Percentiles rank a stretch among this genome's conserved stretches.
Evolutionary conservation across 2,113 vertebrate species (phyloP).

Genomic region (Heloderma charlesbogerti): DNA sequence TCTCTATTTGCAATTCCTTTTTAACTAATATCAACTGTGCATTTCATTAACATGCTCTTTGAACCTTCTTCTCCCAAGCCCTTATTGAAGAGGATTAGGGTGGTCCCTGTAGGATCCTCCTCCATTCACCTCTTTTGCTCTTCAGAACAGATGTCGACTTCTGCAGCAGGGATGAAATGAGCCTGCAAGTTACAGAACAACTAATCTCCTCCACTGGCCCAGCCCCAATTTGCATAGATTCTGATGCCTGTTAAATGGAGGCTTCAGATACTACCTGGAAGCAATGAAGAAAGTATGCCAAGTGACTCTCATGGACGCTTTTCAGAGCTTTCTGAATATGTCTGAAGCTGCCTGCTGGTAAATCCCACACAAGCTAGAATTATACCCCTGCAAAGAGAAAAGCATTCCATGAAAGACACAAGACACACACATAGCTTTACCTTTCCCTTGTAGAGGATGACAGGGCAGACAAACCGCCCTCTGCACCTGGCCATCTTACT

Average conservation of each 20-base stretch:
- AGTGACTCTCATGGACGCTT: neutral
- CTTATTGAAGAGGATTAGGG: slow-evolving; percentile 17
- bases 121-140: neutral
- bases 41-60: slow-evolving; percentile 26
- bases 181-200: neutral
- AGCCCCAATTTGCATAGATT: neutral
- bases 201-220: neutral
- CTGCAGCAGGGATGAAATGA: slow-evolving; percentile 17
- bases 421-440: slow-evolving; percentile 73
- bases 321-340: neutral
- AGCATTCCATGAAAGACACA: neutral
- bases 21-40: slow-evolving; percentile 2
- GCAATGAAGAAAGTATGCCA: neutral
- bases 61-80: slow-evolving; percentile 34
- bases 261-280: neutral
- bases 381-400: neutral
- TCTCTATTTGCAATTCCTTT: neutral
- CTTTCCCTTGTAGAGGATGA: slow-evolving; percentile 99
- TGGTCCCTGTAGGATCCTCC: fast-evolving
- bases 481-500: slow-evolving; percentile 96
- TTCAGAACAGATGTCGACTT: neutral
- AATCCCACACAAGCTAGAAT: neutral
- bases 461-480: slow-evolving; percentile 95
- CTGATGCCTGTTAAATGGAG: neutral
- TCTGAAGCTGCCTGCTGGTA: neutral